Evolutionary conservation across 1,140 invertebrate genomes (phyloP).

Genomic region (Bombus confusus): DNA sequence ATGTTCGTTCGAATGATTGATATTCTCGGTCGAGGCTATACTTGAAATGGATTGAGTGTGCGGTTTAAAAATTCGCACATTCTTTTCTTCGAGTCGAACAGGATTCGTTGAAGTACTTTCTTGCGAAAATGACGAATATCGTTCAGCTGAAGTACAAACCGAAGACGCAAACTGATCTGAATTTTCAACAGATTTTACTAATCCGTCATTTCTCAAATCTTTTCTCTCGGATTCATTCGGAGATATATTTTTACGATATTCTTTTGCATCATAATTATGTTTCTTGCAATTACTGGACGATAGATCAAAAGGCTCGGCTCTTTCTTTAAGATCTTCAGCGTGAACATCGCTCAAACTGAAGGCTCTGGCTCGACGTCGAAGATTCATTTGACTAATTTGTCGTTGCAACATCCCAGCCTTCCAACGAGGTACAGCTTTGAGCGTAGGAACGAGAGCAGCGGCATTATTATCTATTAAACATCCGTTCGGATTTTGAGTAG

Average conservation of each 20-base stretch:
- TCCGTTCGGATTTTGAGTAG: slow-evolving; percentile 51
- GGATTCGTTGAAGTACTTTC: background rate
- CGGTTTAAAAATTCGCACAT: background rate
- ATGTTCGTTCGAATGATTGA: background rate
- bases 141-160: background rate
- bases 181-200: background rate
- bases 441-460: background rate
- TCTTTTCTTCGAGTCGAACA: background rate
- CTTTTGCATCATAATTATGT: background rate
- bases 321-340: slow-evolving; percentile 56
- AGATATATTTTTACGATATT: background rate
- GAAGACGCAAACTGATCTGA: background rate
- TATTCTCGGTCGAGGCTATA: too few relatives aligned
- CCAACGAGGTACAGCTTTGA: slow-evolving; percentile 75
- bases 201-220: background rate
- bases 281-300: background rate
- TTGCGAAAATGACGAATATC: background rate
- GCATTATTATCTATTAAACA: background rate
- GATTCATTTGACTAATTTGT: slow-evolving; percentile 75
- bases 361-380: slow-evolving; percentile 74
- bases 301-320: slow-evolving; percentile 31
- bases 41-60: too few relatives aligned
- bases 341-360: slow-evolving; percentile 80
- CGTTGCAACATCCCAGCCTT: slow-evolving; percentile 78
- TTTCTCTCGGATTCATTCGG: background rate